Percentiles rank a stretch among this genome's conserved stretches.
These are phyloP conservation scores for Spodoptera littoralis DNA, from an alignment of 2,888 invertebrate species.

Conservation along the genomic window DNA sequence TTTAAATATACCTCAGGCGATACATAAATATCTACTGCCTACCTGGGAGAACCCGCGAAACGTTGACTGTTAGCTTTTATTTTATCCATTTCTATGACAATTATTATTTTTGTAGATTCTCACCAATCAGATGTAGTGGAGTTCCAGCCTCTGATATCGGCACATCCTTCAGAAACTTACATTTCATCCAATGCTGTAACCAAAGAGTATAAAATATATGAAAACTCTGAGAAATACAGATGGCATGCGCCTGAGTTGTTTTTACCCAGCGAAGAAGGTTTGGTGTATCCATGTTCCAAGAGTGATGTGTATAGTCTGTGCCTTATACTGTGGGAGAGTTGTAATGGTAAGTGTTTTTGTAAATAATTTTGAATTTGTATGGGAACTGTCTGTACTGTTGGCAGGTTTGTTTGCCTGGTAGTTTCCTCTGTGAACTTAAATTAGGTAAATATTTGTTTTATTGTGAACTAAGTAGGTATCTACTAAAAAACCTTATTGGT, in stretches of 20 bases:
- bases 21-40: too few species aligned
- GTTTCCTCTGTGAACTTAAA: too few species aligned
- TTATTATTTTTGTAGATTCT: conserved; percentile 64
- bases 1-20: too few species aligned
- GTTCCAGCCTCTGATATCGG: conserved; percentile 75
- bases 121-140: conserved; percentile 64
- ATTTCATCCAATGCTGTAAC: conserved; percentile 65
- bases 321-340: conserved; percentile 82
- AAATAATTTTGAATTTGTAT: too few species aligned
- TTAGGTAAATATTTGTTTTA: too few species aligned
- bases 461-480: too few species aligned
- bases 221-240: conserved; percentile 68
- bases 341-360: conserved; percentile 74
- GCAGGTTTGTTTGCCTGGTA: too few species aligned
- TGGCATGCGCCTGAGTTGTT: conserved; percentile 86
- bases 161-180: conserved; percentile 75
- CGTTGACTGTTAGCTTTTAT: too few species aligned
- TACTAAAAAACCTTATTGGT: too few species aligned
- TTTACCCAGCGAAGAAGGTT: conserved; percentile 69
- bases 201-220: conserved; percentile 69
- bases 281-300: conserved; percentile 76
- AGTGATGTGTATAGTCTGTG: conserved; percentile 83
- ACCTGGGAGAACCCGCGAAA: too few species aligned
- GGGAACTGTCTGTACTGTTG: too few species aligned
- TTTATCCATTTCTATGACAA: not conserved